Conservation (phyloP, 1,140 invertebrate species). For the Tetramorium parvispinum region DNA sequence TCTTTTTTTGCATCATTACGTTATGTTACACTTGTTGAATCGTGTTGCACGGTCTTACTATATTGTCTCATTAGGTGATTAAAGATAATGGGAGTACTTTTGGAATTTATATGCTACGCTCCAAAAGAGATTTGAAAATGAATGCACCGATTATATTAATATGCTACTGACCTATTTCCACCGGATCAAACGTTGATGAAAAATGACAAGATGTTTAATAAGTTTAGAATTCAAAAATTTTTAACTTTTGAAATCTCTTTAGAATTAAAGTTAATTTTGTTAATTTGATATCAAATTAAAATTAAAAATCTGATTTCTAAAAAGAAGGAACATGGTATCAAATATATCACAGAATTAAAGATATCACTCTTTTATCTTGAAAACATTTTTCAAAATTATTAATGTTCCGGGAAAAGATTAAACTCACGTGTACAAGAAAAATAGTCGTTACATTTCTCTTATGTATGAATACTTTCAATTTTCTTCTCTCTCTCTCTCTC, state of each 20-base stretch:
- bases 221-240: neutral
- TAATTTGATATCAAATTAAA: no score
- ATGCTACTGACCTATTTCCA: neutral
- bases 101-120: slow-evolving; percentile 17
- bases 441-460: neutral
- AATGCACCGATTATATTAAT: slow-evolving; percentile 8
- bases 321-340: no score
- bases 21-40: slow-evolving; percentile 31
- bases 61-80: slow-evolving; percentile 27
- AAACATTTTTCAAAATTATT: neutral
- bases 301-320: no score
- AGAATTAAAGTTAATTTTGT: no score
- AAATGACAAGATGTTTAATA: neutral
- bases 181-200: neutral
- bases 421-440: neutral
- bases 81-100: slow-evolving; percentile 1
- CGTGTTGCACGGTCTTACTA: slow-evolving; percentile 20
- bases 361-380: neutral
- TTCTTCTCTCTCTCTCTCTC: slow-evolving; percentile 11
- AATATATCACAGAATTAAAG: neutral
- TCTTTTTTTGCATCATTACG: slow-evolving; percentile 38
- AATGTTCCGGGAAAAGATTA: neutral
- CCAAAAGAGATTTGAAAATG: slow-evolving; percentile 22
- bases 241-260: neutral
- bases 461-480: slow-evolving; percentile 37